phyloP scores from a whole-genome alignment of 1,140 invertebrate genomes.

The Uloborus diversus region DNA sequence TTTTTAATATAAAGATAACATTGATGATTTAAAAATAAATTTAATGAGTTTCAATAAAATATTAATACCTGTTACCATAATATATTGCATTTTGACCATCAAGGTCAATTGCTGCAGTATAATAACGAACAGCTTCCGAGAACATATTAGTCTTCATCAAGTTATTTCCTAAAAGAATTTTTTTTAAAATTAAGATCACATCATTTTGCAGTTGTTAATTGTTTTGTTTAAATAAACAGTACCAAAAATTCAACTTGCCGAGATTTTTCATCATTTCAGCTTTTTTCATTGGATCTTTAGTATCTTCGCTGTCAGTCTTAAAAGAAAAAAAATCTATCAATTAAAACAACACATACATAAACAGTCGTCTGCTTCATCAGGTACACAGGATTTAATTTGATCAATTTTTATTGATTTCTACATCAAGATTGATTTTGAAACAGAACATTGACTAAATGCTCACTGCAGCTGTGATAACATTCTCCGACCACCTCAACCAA shows the following conservation, averaged over 20 bases:
- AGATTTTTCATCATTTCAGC: conserved; percentile 75
- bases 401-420: too few species aligned
- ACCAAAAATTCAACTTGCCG: conserved; percentile 74
- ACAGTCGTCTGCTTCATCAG: too few species aligned
- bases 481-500: too few species aligned
- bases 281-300: conserved; percentile 65
- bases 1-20: too few species aligned
- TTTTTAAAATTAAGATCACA: too few species aligned
- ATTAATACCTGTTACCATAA: conserved; percentile 80
- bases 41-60: too few species aligned
- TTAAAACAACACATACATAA: too few species aligned
- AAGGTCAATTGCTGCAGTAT: conserved; percentile 84
- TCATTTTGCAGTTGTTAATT: background rate
- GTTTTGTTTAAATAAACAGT: background rate
- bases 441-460: too few species aligned
- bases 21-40: too few species aligned
- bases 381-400: too few species aligned
- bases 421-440: too few species aligned
- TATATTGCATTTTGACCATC: conserved; percentile 90
- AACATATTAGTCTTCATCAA: conserved; percentile 83
- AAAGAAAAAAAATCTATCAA: conserved; percentile 9
- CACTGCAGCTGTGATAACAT: too few species aligned
- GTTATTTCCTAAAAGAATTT: conserved; percentile 76
- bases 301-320: background rate
- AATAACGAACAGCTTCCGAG: conserved; percentile 81